Conservation (phyloP, 1,140 invertebrate genomes). For the Brachionus koreanus region DNA sequence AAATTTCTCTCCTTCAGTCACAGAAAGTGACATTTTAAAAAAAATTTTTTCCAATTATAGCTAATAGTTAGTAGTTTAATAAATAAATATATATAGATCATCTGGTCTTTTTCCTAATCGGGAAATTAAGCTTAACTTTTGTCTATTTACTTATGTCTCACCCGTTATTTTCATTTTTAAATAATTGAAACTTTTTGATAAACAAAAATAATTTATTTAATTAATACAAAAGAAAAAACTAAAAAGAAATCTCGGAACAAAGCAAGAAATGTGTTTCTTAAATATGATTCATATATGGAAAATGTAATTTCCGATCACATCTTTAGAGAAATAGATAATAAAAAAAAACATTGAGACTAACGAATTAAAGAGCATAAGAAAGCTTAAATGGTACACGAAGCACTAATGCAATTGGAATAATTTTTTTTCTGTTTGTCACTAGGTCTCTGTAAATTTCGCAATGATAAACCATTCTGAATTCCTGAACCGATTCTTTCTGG, state of each 20-base stretch:
- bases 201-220: slow-evolving; percentile 2
- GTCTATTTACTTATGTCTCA: too few species aligned
- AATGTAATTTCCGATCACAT: background rate
- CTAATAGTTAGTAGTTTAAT: too few species aligned
- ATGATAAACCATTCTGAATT: slow-evolving; percentile 63
- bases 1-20: too few species aligned
- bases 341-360: background rate
- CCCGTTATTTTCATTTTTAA: too few species aligned
- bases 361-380: background rate
- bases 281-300: background rate
- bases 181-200: background rate
- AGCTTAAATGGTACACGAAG: slow-evolving; percentile 20
- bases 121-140: too few species aligned
- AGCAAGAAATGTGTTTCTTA: background rate
- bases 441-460: background rate
- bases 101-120: too few species aligned
- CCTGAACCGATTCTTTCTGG: slow-evolving; percentile 76
- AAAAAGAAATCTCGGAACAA: slow-evolving; percentile 2
- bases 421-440: slow-evolving; percentile 32
- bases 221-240: background rate
- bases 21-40: too few species aligned
- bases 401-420: slow-evolving; percentile 30
- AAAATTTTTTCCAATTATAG: too few species aligned
- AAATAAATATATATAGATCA: too few species aligned
- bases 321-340: background rate